Percentiles rank a stretch among this genome's conserved stretches.
phyloP scores from a whole-genome alignment of 2,797 vertebrate species.

The Diceros bicornis region DNA sequence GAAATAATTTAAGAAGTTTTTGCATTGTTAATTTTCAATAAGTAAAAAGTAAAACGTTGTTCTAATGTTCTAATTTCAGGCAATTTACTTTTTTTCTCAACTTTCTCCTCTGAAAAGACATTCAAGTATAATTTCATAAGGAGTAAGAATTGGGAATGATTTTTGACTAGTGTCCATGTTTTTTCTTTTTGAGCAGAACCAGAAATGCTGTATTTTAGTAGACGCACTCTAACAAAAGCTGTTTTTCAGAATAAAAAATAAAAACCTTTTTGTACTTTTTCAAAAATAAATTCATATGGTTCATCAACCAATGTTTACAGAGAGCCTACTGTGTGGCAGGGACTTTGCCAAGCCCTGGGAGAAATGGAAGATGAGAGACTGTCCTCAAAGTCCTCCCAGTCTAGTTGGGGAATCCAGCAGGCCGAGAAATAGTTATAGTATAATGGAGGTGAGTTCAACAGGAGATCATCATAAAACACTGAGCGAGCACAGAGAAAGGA shows the following conservation, averaged over 20 bases:
- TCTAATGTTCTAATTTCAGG: constrained; percentile 59
- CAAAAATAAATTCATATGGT: constrained; percentile 28
- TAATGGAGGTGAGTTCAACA: not conserved
- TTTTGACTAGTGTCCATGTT: constrained; percentile 22
- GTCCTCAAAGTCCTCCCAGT: not conserved
- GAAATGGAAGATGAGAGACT: not conserved
- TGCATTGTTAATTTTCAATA: constrained; percentile 77
- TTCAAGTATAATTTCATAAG: constrained; percentile 55
- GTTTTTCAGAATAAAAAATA: constrained; percentile 54
- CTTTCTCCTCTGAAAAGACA: constrained; percentile 31
- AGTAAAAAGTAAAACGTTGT: constrained; percentile 77
- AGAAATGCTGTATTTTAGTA: constrained; percentile 57
- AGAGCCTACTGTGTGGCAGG: not conserved
- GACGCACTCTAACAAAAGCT: constrained; percentile 24
- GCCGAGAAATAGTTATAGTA: not conserved
- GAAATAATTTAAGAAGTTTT: constrained; percentile 72
- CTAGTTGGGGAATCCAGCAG: not conserved
- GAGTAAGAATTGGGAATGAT: constrained; percentile 48
- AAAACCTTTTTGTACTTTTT: constrained; percentile 7
- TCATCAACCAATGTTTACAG: not conserved
- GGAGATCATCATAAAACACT: not conserved
- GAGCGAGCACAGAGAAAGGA: not conserved
- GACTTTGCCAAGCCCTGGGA: not conserved
- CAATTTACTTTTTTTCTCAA: not conserved
- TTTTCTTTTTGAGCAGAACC: not conserved